Base-by-base conservation (phyloP, 2,888 invertebrate genomes). In the Calliopum simillimum region DNA sequence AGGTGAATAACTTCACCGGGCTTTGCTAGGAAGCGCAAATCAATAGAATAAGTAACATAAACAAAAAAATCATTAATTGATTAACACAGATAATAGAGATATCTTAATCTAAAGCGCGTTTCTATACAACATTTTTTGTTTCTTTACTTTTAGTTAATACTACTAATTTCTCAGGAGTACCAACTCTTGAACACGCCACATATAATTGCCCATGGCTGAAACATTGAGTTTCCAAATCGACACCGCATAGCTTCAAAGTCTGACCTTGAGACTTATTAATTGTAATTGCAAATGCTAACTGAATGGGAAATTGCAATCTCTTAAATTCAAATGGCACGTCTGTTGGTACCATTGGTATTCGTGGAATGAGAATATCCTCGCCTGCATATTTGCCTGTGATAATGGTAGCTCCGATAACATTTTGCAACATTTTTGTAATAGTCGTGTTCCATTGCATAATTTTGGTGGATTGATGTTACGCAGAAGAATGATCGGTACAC, bases 391-490 rank as follows among this genome's bases (percentile, higher is more conserved):
- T 74, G 33, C 69, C 72, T 47, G 47, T 71, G 11, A 72, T 43
- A 51, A 73, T 73, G 13, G 71, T 71, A 33, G 74, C 71, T 70
- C 70, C 69, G 21, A 74, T 67, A n/a, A 73, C 25, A 63, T 71
- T 73, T 16, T 62, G 66, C 71, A 69, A 70, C 4, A 71, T n/a
- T 19, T 68, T 71, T 68, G 56, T 69, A 13, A 68, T n/a, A 68
- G 55, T 63, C 70, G n/a, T 19, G 72, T 73, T 0, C 68, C 71
- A 69, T 73, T 73, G 64, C 78, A 78, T 12, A 80, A 64, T 43
- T 66, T 16, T n/a, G n/a, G n/a, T n/a, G n/a, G n/a, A n/a, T n/a
- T n/a, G n/a, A n/a, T n/a, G n/a, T n/a, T n/a, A n/a, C 76, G 41
- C 73, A 73, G 8, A 73, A 74, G 25, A 56, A 73, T 71, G 16